Conservation (phyloP, 2,888 invertebrate genomes). For the Nematopogon swammerdamellus region DNA sequence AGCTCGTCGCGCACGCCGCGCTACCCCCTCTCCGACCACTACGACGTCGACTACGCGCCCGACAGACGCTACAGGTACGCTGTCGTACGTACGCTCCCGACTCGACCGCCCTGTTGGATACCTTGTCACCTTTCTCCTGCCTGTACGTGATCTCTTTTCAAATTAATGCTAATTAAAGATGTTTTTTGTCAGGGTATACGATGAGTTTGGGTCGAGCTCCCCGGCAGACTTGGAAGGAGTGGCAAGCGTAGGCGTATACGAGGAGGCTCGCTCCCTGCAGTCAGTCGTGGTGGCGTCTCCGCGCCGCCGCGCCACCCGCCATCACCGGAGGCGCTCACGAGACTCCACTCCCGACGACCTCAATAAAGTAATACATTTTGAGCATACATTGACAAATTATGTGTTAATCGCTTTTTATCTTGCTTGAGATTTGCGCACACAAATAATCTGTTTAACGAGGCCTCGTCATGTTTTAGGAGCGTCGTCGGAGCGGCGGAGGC, state of each 20-base stretch:
- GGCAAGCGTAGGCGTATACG: conserved; percentile 34
- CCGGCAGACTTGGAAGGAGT: conserved; percentile 58
- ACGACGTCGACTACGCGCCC: conserved; percentile 46
- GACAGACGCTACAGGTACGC: conserved; percentile 53
- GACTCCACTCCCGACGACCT: conserved; percentile 75
- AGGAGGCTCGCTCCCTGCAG: conserved; percentile 29
- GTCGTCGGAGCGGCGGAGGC: conserved; percentile 29
- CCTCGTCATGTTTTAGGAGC: conserved; percentile 30
- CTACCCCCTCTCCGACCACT: conserved; percentile 38
- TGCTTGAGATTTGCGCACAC: too few relatives aligned
- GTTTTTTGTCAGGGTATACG: conserved; percentile 32
- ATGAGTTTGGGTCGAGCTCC: conserved; percentile 60
- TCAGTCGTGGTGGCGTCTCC: conserved; percentile 52
- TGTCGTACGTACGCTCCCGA: too few relatives aligned
- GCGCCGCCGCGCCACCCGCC: conserved; percentile 24
- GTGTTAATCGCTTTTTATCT: too few relatives aligned
- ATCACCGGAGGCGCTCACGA: conserved; percentile 37
- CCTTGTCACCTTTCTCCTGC: too few relatives aligned
- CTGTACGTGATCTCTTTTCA: too few relatives aligned
- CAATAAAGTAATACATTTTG: conserved; percentile 18
- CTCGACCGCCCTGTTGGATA: too few relatives aligned
- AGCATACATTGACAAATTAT: too few relatives aligned
- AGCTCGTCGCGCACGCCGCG: conserved; percentile 38
- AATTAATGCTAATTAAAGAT: too few relatives aligned
- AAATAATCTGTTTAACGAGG: too few relatives aligned